Evolutionary conservation across 2,888 invertebrate species (phyloP), one percentile per base, ranked within the genome.

Genomic region (Meandrusa payeni): DNA sequence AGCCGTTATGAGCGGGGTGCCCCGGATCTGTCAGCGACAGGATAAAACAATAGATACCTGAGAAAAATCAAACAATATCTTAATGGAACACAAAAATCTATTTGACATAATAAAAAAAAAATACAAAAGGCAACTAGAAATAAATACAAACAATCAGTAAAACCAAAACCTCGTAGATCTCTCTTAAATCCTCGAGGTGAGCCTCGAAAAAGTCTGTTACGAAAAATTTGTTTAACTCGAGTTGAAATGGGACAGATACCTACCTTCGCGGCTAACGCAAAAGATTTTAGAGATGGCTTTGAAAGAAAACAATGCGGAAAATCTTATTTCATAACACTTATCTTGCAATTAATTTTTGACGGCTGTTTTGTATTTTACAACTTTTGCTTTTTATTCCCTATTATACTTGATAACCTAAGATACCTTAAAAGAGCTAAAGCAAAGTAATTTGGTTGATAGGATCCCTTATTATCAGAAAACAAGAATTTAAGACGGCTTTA

Each of bases 151-250:
- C 68, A 69, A 68, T 64, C 65, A 62, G 69, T 69, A 78, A 78
- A 77, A 74, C 73, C 69, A 69, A 76, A 76, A 70, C 63, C 76
- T 67, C 66, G 71, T 69, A 73, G 69, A 77, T 80, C 78, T 73
- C 61, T 73, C 61, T 51, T 62, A 78, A 82, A 83, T 80, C 80
- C 80, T 70, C 61, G 54, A 76, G 73, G 72, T 73, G 75, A 74
- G 71, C 69, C 76, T 68, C 71, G 63, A 68, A 66, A 75, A 79
- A 80, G 76, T 77, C 81, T 79, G 75, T 81, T 81, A 75, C 63
- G 64, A 72, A 60, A 80, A 82, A 83, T 81, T 80, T 81, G 77
- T 77, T 80, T 80, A 82, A 77, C 74, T 76, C 63, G 53, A 74
- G 69, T 74, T 77, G 75, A 80, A 78, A 78, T 77, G 69, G 79